Base-by-base conservation (phyloP, 2,113 vertebrate species). In the Pycnonotus jocosus region DNA sequence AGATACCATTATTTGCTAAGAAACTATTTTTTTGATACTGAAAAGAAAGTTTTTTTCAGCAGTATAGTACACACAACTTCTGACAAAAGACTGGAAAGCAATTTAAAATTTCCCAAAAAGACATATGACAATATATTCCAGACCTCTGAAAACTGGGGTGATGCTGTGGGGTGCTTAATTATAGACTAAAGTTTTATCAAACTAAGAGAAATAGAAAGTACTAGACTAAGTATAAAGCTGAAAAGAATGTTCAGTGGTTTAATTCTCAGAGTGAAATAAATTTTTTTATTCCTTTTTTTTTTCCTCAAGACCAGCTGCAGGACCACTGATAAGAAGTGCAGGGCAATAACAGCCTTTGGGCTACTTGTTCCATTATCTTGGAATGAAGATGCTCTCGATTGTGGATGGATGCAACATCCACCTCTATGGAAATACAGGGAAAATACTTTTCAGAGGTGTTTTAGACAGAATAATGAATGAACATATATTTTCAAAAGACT, bases 291-390 rank as follows among this genome's bases (percentile, higher is more conserved):
- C 54, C 2, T 21, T 44, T 71, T 48, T 19, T 40, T 25, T 47
- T 65, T 71, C 2, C 48, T 80, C 21, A 62, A 92, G 53, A 58
- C 30, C 58, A 48, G 88, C 96, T 96, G 81, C 54, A 90, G 82
- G 72, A 69, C 70, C 80, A 73, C 78, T 47, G 62, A 96, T 97
- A 96, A 96, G 92, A 31, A 87, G 50, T 79, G 48, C 61, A 82
- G 31, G 73, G 69, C n/a, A 82, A 81, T 85, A 85, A 42, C 40
- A 92, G 73, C 77, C 93, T 84, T 79, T 93, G 77, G 90, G 83
- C 77, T 93, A 4, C 76, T 94, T 81, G 56, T 76, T 92, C 21
- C 16, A 19, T 72, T 79, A 81, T 70, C 73, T 88, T 48, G 80
- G 54, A 18, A 7, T 16, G 56, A 44, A 86, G 76, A 88, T 70